Conservation (phyloP, 2,113 vertebrate genomes). For the Sialia sialis region DNA sequence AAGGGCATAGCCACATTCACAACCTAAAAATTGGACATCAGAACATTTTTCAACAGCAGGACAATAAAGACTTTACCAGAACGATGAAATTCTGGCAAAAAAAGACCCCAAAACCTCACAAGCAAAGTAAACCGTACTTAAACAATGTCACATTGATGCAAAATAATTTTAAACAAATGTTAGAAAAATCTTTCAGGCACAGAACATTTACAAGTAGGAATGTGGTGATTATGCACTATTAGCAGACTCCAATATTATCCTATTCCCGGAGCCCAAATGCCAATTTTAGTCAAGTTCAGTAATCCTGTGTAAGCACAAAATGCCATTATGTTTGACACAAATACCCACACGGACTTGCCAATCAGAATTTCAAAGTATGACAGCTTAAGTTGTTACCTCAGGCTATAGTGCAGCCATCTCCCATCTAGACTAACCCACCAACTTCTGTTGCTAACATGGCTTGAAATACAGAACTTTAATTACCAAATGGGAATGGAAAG, state of each 20-base stretch:
- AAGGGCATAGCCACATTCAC: slow-evolving; percentile 86
- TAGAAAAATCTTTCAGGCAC: background rate
- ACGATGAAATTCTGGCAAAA: background rate
- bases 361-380: background rate
- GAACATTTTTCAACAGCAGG: background rate
- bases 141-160: background rate
- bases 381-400: slow-evolving; percentile 1
- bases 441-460: background rate
- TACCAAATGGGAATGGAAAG: background rate
- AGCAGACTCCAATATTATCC: slow-evolving; percentile 22
- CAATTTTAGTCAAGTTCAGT: slow-evolving; percentile 29
- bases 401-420: background rate
- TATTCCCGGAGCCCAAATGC: background rate
- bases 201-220: slow-evolving; percentile 1
- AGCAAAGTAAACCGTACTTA: background rate
- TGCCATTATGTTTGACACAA: slow-evolving; percentile 34
- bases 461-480: background rate
- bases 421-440: background rate
- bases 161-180: slow-evolving; percentile 33
- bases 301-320: slow-evolving; percentile 43
- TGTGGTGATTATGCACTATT: slow-evolving; percentile 1
- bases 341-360: slow-evolving; percentile 3
- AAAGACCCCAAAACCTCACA: background rate
- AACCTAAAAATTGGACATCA: slow-evolving; percentile 72
- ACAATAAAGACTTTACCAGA: background rate